A percentile compares a stretch with the other conserved stretches of the same genome.
These are phyloP conservation scores for Bagarius yarrelli DNA, from an alignment of 2,113 vertebrate species.

Conservation along the genomic window DNA sequence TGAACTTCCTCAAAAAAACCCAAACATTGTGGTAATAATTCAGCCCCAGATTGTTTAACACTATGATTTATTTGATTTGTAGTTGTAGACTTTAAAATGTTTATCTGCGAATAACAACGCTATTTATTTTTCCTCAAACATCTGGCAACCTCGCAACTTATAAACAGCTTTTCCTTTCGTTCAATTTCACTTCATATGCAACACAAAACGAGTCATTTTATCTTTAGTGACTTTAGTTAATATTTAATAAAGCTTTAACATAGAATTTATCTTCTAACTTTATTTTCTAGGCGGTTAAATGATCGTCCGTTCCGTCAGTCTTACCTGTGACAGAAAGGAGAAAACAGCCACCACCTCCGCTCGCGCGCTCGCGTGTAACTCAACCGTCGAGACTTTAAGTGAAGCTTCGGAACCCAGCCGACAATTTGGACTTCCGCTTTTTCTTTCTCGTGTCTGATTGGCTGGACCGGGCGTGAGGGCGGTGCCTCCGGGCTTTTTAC, in stretches of 20 bases:
- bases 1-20: background rate
- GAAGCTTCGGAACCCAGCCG: conserved; percentile 47
- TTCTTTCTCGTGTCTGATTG: conserved; percentile 50
- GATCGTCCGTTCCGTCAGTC: background rate
- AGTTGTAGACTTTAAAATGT: background rate
- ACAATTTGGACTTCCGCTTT: conserved; percentile 65
- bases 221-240: background rate
- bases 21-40: background rate
- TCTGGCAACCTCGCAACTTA: background rate
- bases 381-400: conserved; percentile 45
- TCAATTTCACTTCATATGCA: background rate
- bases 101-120: background rate
- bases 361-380: conserved; percentile 41
- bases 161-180: background rate
- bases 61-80: background rate
- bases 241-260: background rate
- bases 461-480: conserved; percentile 44
- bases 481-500: conserved; percentile 7
- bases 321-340: conserved; percentile 32
- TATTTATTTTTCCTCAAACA: background rate
- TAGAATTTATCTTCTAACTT: too few relatives aligned
- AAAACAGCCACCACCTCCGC: conserved; percentile 39
- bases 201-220: background rate
- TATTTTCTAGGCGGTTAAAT: background rate
- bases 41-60: background rate